Evolutionary conservation across 2,113 vertebrate genomes (phyloP), one percentile per base, ranked within the genome.

Genomic region (Rhinopomastus cyanomelas): DNA sequence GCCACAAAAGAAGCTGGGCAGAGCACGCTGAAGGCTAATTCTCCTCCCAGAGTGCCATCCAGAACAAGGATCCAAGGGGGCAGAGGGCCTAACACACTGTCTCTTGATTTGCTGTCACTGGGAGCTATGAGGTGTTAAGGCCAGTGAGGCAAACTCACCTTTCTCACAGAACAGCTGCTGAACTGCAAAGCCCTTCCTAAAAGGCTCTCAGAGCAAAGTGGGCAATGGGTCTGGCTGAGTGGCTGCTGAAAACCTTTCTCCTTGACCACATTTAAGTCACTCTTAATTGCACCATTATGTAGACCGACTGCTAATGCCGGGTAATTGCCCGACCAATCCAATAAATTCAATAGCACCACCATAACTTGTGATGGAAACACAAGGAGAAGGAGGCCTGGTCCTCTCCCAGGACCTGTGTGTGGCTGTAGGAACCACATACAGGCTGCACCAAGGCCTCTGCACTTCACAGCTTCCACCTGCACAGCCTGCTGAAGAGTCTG

Each of bases 221-320:
- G 76, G 71, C 56, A 62, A 52, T 2, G 4, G 32, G 27, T 55
- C 81, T 82, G 71, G 42, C 46, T 59, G 55, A 74, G 14, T 34
- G n/a, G 62, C 36, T 87, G 71, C 62, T 80, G 30, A 69, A 81
- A 90, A 89, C 6, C 62, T 87, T 81, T 82, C 87, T 82, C 89
- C 67, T 59, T 69, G 66, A 72, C 71, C 4, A 6, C 67, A 25
- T 22, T 94, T 74, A 74, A 88, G 52, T 37, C 51, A 32, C 25
- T 12, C 90, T 94, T 89, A 92, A 94, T 67, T 76, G 72, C 55
- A 66, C 42, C 42, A 49, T 80, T 89, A 90, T 26, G 26, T 7
- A 71, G 48, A 55, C 67, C 69, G 73, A 94, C 56, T 82, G 79
- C 76, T 84, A 92, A 85, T 52, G 48, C 34, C 34, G 39, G n/a